These are phyloP conservation scores for Clarias platycephalus DNA, from an alignment of 2,797 vertebrate genomes.

Conservation along the genomic window DNA sequence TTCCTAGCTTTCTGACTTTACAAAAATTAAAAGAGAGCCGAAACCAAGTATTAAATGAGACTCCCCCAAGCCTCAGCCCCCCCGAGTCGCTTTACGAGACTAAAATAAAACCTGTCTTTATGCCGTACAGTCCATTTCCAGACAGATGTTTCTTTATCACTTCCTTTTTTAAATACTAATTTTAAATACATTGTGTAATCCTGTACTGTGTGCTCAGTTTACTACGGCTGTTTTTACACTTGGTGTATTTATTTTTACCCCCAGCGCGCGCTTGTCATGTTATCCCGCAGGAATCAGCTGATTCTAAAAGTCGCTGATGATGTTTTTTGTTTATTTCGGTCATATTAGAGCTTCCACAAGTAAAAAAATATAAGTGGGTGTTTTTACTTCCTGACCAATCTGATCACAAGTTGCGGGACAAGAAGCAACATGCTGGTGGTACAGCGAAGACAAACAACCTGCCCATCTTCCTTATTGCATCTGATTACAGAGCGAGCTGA, in stretches of 20 bases:
- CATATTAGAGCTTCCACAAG: neutral
- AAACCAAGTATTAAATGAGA: neutral
- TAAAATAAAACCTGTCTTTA: neutral
- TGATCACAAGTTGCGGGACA: neutral
- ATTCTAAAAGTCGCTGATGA: neutral
- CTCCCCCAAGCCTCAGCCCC: too few species aligned
- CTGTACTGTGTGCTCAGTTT: constrained; percentile 6
- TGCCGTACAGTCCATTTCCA: neutral
- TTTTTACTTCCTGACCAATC: neutral
- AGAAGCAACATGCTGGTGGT: neutral
- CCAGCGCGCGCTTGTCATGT: neutral
- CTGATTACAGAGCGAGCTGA: neutral
- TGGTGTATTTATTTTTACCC: neutral
- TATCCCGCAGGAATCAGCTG: neutral
- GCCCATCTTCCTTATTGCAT: neutral
- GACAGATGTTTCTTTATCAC: neutral
- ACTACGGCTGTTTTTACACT: constrained; percentile 1
- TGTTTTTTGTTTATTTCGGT: neutral
- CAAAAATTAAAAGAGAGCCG: neutral
- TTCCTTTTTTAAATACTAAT: neutral
- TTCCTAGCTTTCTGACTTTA: neutral
- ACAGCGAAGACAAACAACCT: neutral
- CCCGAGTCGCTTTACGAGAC: too few species aligned
- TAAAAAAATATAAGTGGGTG: neutral
- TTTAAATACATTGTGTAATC: constrained; percentile 2